phyloP scores from a whole-genome alignment of 2,797 vertebrate species.

The Hipposideros larvatus region DNA sequence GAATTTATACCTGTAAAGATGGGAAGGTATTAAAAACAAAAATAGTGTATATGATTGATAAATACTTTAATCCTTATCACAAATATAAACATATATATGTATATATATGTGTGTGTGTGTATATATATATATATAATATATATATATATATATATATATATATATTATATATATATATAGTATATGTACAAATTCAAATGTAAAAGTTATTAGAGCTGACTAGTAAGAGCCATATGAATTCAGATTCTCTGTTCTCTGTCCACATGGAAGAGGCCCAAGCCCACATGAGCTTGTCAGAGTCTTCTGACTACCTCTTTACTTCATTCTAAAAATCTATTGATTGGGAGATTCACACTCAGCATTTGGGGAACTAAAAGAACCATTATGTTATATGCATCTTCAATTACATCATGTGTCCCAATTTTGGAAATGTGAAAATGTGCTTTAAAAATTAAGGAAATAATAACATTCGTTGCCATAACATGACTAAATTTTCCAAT shows the following conservation, averaged over 20 bases:
- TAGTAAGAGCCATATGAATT: neutral
- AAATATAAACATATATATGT: neutral
- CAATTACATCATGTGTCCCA: neutral
- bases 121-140: too few species aligned
- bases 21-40: conserved; percentile 5
- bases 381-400: neutral
- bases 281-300: neutral
- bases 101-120: too few species aligned
- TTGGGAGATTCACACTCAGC: neutral
- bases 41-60: neutral
- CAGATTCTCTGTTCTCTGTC: neutral
- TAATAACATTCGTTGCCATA: neutral
- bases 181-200: conserved; percentile 3
- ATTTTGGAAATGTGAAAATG: conserved; percentile 43
- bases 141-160: too few species aligned
- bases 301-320: neutral
- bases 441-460: conserved; percentile 45
- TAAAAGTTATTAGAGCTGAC: neutral
- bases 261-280: neutral
- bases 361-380: neutral
- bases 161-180: too few species aligned
- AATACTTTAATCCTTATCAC: neutral
- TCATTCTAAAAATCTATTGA: neutral
- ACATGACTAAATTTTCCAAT: neutral
- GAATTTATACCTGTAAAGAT: conserved; percentile 46